Evolutionary conservation across 2,888 invertebrate genomes (phyloP).

Genomic region (Ectemnius lituratus): DNA sequence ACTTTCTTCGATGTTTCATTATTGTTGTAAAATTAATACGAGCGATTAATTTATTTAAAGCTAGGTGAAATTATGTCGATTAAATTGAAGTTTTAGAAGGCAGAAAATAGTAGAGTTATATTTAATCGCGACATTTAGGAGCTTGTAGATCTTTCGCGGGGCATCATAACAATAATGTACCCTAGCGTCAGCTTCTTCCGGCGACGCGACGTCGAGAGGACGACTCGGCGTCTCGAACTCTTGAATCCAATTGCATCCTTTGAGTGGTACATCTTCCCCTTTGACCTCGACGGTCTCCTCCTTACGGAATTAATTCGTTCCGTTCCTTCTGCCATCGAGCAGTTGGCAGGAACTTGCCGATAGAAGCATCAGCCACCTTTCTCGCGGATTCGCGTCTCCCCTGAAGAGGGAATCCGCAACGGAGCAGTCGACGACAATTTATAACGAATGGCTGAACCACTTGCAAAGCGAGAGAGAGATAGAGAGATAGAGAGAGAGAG

Average conservation of each 20-base stretch:
- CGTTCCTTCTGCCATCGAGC: constrained; percentile 36
- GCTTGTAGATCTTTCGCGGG: too few species aligned
- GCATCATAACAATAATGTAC: too few species aligned
- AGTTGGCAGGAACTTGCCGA: constrained; percentile 54
- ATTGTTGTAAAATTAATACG: too few species aligned
- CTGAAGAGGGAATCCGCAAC: constrained; percentile 39
- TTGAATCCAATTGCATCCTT: constrained; percentile 53
- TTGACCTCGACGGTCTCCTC: constrained; percentile 58
- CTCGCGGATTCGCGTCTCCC: constrained; percentile 20
- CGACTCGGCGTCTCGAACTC: constrained; percentile 10
- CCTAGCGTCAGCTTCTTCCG: too few species aligned
- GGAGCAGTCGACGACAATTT: constrained; percentile 65
- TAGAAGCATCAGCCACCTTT: constrained; percentile 36
- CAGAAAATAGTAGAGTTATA: too few species aligned
- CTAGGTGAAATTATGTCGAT: too few species aligned
- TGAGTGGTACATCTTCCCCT: constrained; percentile 50
- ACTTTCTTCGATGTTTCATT: too few species aligned
- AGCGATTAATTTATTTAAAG: too few species aligned
- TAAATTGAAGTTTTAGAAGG: too few species aligned
- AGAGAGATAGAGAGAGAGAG: neutral
- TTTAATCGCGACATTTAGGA: too few species aligned
- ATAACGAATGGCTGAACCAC: constrained; percentile 63
- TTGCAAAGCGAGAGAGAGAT: constrained; percentile 44
- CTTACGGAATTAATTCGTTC: constrained; percentile 62
- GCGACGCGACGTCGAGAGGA: neutral